Evolutionary conservation across 2,113 vertebrate genomes (phyloP), one percentile per base, ranked within the genome.

Genomic region (Mugil cephalus): DNA sequence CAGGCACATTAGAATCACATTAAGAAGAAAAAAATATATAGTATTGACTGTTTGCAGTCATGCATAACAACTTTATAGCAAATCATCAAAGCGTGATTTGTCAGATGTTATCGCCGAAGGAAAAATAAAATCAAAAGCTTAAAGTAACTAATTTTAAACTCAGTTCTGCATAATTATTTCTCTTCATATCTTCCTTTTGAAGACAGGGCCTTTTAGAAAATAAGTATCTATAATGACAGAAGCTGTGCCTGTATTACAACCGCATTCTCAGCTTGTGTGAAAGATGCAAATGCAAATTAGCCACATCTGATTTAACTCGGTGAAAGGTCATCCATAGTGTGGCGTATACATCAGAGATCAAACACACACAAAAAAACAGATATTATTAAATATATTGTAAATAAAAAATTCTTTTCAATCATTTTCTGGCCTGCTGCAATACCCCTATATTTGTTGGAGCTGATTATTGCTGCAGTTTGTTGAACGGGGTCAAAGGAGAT

Each of bases 401-500:
- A 30, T n/a, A 30, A 30, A 30, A 30, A 30, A 30, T 30, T 30
- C 2, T 30, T 30, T 30, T 30, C 24, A 43, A 36, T 39, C 10
- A 35, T 60, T 1, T 39, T 52, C 15, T 5, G 6, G n/a, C 2
- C 39, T 7, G 12, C 24, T 45, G 24, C 36, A 10, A 7, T 42
- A 6, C 4, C 8, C 10, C 38, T 69, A 34, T 45, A 17, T 21
- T 30, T 62, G 21, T 18, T 52, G 24, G n/a, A 46, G 45, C 17
- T 14, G 9, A 30, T 40, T 55, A 36, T n/a, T 56, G 17, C n/a
- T 59, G 52, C 53, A 39, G 68, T 10, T 17, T 18, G 36, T 7
- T 30, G 40, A 10, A 65, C 15, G 51, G 48, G 80, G 61, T 80
- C 69, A 78, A 69, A 84, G 47, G 40, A 59, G 36, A 76, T 53